These are phyloP conservation scores for Hormiphora californensis DNA, from an alignment of 37 sponge, comb jelly and placozoan species.

Conservation along the genomic window DNA sequence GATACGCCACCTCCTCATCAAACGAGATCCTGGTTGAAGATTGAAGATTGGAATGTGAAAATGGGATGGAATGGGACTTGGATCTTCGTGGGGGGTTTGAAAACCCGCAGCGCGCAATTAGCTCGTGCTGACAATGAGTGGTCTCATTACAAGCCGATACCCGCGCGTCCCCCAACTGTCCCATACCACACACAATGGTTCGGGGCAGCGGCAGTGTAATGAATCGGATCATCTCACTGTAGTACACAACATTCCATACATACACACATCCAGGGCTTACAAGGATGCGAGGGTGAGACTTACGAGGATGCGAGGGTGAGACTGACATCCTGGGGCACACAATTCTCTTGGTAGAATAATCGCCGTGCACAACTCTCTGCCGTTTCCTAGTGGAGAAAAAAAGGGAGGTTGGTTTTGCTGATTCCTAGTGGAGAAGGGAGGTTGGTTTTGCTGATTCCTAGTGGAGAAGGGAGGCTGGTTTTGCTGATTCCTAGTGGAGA, in stretches of 20 bases:
- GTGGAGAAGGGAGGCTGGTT: too few species aligned
- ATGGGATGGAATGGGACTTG: too few species aligned
- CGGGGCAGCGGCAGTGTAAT: neutral
- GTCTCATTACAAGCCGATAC: too few species aligned
- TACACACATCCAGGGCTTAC: neutral
- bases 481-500: too few species aligned
- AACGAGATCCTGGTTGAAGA: neutral
- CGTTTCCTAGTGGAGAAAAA: slow-evolving; percentile 11
- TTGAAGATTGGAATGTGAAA: too few species aligned
- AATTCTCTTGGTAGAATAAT: slow-evolving; percentile 14
- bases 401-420: neutral
- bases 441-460: too few species aligned
- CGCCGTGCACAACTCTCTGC: slow-evolving; percentile 19
- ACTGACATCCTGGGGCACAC: slow-evolving; percentile 12
- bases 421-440: too few species aligned
- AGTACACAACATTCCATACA: neutral
- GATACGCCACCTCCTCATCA: neutral
- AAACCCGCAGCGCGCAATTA: too few species aligned
- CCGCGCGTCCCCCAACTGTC: too few species aligned
- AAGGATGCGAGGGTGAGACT: neutral
- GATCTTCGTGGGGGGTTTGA: too few species aligned
- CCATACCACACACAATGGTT: too few species aligned
- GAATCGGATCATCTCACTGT: neutral
- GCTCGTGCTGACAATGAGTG: too few species aligned
- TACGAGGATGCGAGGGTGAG: neutral